Percentiles rank a stretch among this genome's conserved stretches.
phyloP scores from a whole-genome alignment of 2,888 invertebrate genomes.

The Hecatera dysodea region DNA sequence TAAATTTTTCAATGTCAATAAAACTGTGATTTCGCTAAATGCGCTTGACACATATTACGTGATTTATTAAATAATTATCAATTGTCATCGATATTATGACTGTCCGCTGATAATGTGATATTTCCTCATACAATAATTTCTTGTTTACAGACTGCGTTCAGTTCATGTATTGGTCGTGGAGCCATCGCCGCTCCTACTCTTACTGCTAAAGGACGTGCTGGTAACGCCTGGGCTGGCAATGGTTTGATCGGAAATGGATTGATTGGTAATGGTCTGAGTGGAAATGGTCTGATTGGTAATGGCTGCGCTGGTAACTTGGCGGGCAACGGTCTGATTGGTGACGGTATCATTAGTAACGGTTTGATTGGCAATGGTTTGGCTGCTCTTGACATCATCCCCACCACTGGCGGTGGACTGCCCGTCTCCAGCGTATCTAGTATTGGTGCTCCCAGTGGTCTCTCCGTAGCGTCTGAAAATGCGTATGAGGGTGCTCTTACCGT shows the following conservation, averaged over 20 bases:
- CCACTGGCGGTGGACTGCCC: slow-evolving; percentile 53
- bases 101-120: neutral
- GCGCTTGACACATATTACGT: neutral
- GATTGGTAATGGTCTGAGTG: no score
- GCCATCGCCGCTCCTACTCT: neutral
- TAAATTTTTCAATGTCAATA: neutral
- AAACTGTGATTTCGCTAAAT: neutral
- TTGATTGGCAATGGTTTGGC: slow-evolving; percentile 11
- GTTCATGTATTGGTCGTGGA: slow-evolving; percentile 8
- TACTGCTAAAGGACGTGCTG: slow-evolving; percentile 8
- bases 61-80: neutral
- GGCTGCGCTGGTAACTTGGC: slow-evolving; percentile 6
- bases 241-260: no score
- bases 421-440: slow-evolving; percentile 46
- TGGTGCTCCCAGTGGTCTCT: slow-evolving; percentile 51
- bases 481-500: slow-evolving; percentile 50
- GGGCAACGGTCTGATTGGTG: neutral
- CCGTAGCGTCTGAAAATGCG: slow-evolving; percentile 56
- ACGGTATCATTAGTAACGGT: slow-evolving; percentile 25
- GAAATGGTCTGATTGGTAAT: neutral
- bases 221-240: no score
- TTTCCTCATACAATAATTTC: neutral
- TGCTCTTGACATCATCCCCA: slow-evolving; percentile 42
- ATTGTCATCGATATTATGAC: neutral
- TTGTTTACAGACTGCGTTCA: slow-evolving; percentile 5